phyloP scores from a whole-genome alignment of 2,797 vertebrate genomes.

The Strix occidentalis region DNA sequence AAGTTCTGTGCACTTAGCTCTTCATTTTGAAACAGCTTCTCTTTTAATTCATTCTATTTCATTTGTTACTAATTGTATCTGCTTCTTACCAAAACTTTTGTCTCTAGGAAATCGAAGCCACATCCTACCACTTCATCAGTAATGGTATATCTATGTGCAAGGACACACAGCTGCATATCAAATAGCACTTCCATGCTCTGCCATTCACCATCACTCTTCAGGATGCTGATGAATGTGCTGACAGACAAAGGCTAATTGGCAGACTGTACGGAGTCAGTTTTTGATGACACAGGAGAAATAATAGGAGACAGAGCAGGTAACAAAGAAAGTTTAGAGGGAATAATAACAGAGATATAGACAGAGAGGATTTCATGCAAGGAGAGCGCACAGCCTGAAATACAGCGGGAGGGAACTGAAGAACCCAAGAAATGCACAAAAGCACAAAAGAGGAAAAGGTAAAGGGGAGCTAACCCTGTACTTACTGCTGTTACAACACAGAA shows the following conservation, averaged over 20 bases:
- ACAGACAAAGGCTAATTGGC: slow-evolving; percentile 77
- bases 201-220: slow-evolving; percentile 34
- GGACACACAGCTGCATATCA: slow-evolving; percentile 60
- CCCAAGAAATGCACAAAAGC: not conserved
- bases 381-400: not conserved
- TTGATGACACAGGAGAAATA: slow-evolving; percentile 76
- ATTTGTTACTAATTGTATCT: not conserved
- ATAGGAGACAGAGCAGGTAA: slow-evolving; percentile 70
- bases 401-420: not conserved
- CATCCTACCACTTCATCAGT: not conserved
- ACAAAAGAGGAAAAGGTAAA: not conserved
- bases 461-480: not conserved
- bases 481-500: not conserved
- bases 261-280: slow-evolving; percentile 66
- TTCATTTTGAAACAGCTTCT: not conserved
- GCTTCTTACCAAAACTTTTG: not conserved
- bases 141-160: not conserved
- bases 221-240: slow-evolving; percentile 64
- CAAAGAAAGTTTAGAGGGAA: slow-evolving; percentile 76
- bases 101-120: not conserved
- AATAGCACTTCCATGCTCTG: slow-evolving; percentile 32
- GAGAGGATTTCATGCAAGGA: not conserved
- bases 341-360: slow-evolving; percentile 37
- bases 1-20: not conserved
- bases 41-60: not conserved